Base-by-base conservation (phyloP, 1,140 invertebrate genomes). In the Lepidurus packardi region DNA sequence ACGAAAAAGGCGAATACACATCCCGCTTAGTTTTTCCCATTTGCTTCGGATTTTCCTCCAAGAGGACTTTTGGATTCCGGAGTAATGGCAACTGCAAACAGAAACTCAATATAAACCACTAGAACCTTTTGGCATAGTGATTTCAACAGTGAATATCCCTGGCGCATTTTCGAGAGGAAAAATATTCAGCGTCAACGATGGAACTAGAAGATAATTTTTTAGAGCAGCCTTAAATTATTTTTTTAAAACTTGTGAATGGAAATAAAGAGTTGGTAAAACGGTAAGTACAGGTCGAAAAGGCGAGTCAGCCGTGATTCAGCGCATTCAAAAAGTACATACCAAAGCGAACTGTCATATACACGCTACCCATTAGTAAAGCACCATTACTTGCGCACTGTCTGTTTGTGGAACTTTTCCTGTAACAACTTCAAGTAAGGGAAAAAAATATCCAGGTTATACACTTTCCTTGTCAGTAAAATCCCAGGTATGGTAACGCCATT, bases 361-460 rank as follows among this genome's bases (percentile, higher is more conserved):
- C n/a, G 53, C 53, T 21, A 65, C 53, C 53, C 53, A 65, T 65
- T 65, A 65, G 53, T 65, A 65, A 65, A 65, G 53, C 53, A 65
- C 53, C 21, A 65, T 65, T 65, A 65, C 53, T 65, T 65, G 21
- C 21, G 53, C 53, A n/a, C 13, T 65, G 13, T 65, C 53, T 65
- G 53, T 65, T 65, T 65, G 53, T 65, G 16, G 16, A 65, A 13
- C 45, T 65, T 65, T 65, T 65, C 13, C 53, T 16, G 4, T n/a
- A 65, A 65, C 53, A 65, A 65, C 34, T 34, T 34, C 3, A n/a
- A 3, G 7, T 21, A 13, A 7, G 16, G 16, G 53, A n/a, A 21
- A 65, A 65, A 7, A n/a, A n/a, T n/a, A 21, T 9, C 53, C 16
- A n/a, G 53, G 53, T 65, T 65, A 21, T n/a, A 65, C 13, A 34